Evolutionary conservation across 2,113 vertebrate species (phyloP).

Genomic region (Pollimyrus isidori): DNA sequence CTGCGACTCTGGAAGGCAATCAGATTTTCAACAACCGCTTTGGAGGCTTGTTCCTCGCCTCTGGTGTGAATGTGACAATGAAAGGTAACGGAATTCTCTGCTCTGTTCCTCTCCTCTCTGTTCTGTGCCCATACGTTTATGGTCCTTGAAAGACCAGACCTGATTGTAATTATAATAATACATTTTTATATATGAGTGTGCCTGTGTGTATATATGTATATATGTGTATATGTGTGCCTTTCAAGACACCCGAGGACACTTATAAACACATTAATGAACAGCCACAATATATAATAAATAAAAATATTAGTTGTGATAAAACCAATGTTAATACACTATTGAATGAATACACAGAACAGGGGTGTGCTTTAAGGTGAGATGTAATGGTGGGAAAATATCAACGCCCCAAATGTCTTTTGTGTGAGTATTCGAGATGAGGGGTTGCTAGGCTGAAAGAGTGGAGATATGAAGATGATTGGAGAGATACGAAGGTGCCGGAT

Average conservation of each 20-base stretch:
- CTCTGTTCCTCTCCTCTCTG: neutral
- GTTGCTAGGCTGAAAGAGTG: neutral
- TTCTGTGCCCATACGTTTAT: neutral
- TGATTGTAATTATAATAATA: too few relatives aligned
- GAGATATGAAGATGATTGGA: neutral
- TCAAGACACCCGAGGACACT: neutral
- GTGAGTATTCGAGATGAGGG: neutral
- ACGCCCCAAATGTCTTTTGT: neutral
- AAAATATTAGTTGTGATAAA: neutral
- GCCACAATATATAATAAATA: neutral
- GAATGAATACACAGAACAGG: neutral
- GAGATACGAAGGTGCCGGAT: neutral
- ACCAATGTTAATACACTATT: neutral
- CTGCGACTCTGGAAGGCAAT: conserved; percentile 96
- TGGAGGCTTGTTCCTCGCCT: conserved; percentile 95
- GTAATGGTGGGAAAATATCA: neutral
- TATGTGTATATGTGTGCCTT: too few relatives aligned
- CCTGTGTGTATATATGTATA: too few relatives aligned
- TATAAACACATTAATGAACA: neutral
- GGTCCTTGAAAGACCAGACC: neutral
- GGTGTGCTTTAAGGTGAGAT: neutral
- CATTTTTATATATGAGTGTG: too few relatives aligned
- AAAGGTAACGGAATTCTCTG: conserved; percentile 71
- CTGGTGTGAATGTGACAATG: conserved; percentile 98
- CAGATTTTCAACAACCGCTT: conserved; percentile 99